Evolutionary conservation across 2,888 invertebrate genomes (phyloP), one percentile per base, ranked within the genome.

Genomic region (Pachycephus smyrnensis): DNA sequence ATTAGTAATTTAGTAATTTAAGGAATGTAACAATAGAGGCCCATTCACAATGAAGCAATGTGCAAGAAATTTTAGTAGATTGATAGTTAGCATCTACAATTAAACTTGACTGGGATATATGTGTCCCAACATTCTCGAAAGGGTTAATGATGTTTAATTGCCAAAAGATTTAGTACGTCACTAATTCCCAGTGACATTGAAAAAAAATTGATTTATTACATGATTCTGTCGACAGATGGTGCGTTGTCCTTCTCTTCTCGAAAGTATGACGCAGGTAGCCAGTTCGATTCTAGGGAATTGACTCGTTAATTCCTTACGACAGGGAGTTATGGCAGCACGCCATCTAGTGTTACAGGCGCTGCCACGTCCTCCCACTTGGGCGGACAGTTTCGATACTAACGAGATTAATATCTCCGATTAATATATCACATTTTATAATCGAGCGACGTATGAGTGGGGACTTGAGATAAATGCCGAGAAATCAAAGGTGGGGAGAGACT

Each of bases 351-450:
- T 40, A 75, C 33, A 76, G 69, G 71, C 74, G 77, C 69, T 76
- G 69, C 78, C 73, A 76, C 75, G 78, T 78, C 76, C 68, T 69
- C 68, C 73, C 75, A 69, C 35, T 68, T 75, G 79, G 82, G 79
- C 78, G 80, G 83, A 82, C 83, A 80, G 80, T 80, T 80, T 83
- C 80, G 80, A 80, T 83, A 79, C 80, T 79, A 79, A 80, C 35
- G 80, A 82, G 83, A 83, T 83, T 82, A 82, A 82, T 83, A 78
- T 73, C 73, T 68, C 6, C 1, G 33, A 35, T 77, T 33, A 30
- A 68, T 74, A 36, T 37, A 37, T 71, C 71, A 33, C 71, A 33
- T 33, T 71, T 71, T 71, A 71, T 33, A 55, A 55, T 23, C 23
- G 55, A 23, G 55, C 55, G 2, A 9, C 23, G 55, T 55, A 55